phyloP scores from a whole-genome alignment of 2,113 vertebrate genomes.

The Dasyurus viverrinus region DNA sequence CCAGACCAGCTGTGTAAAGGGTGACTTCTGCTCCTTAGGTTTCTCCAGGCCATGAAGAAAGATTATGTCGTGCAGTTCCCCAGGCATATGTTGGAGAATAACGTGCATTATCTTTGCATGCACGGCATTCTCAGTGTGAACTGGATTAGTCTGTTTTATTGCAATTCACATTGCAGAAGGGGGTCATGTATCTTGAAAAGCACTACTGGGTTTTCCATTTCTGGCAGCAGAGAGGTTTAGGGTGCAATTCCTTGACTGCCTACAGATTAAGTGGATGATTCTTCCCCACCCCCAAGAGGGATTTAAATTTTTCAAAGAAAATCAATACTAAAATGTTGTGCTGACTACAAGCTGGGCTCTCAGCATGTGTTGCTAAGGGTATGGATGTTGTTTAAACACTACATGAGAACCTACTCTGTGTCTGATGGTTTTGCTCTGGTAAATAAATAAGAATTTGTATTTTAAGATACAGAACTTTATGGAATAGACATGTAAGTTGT shows the following conservation, averaged over 20 bases:
- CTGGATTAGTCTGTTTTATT: neutral
- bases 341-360: constrained; percentile 72
- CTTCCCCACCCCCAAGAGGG: constrained; percentile 57
- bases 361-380: constrained; percentile 65
- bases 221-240: constrained; percentile 13
- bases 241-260: constrained; percentile 76
- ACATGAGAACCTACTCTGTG: neutral
- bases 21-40: neutral
- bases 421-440: constrained; percentile 44
- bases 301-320: constrained; percentile 79
- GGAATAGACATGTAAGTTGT: neutral
- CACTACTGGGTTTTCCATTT: neutral
- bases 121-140: neutral
- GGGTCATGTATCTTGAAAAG: neutral
- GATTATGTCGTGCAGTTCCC: neutral
- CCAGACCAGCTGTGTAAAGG: neutral
- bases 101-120: neutral
- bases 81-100: neutral
- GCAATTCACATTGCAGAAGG: neutral
- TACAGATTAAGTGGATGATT: constrained; percentile 80
- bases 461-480: neutral
- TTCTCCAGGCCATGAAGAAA: neutral
- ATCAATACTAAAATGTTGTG: constrained; percentile 79
- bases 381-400: constrained; percentile 64
- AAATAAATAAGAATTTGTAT: constrained; percentile 32